Evolutionary conservation across 2,888 invertebrate species (phyloP).

Genomic region (Ormia ochracea): DNA sequence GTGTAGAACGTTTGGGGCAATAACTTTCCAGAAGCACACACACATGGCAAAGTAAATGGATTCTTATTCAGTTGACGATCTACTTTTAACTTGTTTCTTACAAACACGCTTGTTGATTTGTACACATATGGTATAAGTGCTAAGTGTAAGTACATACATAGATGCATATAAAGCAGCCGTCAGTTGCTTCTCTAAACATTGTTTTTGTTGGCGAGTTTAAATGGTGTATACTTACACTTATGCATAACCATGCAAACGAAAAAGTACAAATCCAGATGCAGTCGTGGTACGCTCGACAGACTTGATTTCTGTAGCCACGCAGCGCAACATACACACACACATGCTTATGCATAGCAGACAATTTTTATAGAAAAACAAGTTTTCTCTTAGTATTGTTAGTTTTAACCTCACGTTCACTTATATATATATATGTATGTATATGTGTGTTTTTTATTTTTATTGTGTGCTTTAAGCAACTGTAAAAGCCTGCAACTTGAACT

Average conservation of each 20-base stretch:
- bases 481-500: no score
- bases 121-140: background rate
- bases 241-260: no score
- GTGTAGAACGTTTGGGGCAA: slow-evolving; percentile 16
- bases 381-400: background rate
- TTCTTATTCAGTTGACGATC: slow-evolving; percentile 42
- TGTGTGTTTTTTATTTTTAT: background rate
- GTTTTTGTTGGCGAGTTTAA: no score
- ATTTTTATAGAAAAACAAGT: slow-evolving; percentile 14
- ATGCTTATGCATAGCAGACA: background rate
- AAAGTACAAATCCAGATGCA: no score
- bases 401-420: slow-evolving; percentile 10
- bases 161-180: no score
- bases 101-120: background rate
- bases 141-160: background rate
- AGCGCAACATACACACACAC: no score
- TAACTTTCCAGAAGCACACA: background rate
- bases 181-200: no score
- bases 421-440: background rate
- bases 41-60: slow-evolving; percentile 26
- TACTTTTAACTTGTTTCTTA: slow-evolving; percentile 54
- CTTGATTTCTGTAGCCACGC: slow-evolving; percentile 7
- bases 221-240: no score
- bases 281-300: no score
- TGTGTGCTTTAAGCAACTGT: slow-evolving; percentile 11